These are phyloP conservation scores for Dromaius novaehollandiae DNA, from an alignment of 2,113 vertebrate genomes.

Conservation along the genomic window DNA sequence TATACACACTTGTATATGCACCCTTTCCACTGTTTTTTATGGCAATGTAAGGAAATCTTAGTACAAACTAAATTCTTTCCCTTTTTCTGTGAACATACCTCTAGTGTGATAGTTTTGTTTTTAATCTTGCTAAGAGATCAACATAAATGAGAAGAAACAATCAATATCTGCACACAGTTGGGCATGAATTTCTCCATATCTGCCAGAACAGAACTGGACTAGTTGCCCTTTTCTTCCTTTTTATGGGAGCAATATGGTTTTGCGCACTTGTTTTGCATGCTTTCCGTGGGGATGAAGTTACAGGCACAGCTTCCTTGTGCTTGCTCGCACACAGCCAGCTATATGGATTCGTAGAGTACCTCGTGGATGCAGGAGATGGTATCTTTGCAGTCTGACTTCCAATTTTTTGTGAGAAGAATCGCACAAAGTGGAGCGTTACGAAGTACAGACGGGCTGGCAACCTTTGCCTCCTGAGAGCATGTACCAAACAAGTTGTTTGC, in stretches of 20 bases:
- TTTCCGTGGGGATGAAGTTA: neutral
- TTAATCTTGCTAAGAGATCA: neutral
- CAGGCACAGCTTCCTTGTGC: neutral
- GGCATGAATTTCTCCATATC: neutral
- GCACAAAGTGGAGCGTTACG: neutral
- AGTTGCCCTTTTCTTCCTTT: neutral
- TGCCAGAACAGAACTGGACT: neutral
- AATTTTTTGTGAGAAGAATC: neutral
- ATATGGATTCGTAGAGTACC: rapidly evolving
- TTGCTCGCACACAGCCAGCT: rapidly evolving
- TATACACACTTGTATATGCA: rapidly evolving
- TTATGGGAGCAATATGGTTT: neutral
- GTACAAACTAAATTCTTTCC: neutral
- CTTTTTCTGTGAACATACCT: neutral
- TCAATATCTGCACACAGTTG: too few relatives aligned
- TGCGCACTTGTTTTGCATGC: neutral
- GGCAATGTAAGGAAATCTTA: neutral
- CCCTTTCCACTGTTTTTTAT: neutral
- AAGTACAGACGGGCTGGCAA: neutral
- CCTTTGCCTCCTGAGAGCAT: neutral
- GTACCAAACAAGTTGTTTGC: neutral
- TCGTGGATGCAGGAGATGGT: neutral
- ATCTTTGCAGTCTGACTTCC: neutral
- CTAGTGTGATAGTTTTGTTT: neutral
- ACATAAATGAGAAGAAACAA: neutral